phyloP scores from a whole-genome alignment of 1,140 invertebrate species.

The Oryctes rhinoceros region DNA sequence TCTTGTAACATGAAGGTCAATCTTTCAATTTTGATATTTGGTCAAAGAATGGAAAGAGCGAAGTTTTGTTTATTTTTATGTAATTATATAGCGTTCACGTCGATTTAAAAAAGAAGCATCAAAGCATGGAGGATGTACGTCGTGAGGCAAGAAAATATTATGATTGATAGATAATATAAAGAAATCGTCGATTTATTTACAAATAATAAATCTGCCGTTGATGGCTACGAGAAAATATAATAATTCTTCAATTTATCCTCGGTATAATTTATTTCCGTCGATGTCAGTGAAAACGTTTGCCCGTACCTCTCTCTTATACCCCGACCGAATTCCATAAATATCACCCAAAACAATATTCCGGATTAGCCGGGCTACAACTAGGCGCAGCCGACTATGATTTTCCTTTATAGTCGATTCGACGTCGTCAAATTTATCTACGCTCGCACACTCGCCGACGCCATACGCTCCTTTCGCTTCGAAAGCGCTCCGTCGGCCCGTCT shows the following conservation, averaged over 20 bases:
- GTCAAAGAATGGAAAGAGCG: no score
- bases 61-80: no score
- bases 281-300: not conserved
- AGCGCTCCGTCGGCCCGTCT: not conserved
- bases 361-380: not conserved
- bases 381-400: not conserved
- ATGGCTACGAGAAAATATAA: not conserved
- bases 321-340: conserved; percentile 23
- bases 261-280: not conserved
- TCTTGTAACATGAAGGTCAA: no score
- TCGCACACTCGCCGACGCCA: not conserved
- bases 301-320: not conserved
- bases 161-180: no score
- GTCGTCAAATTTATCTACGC: conserved; percentile 18
- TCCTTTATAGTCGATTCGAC: conserved; percentile 22
- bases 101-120: no score
- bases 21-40: no score
- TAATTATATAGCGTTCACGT: no score
- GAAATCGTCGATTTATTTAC: no score
- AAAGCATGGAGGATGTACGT: no score
- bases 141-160: no score
- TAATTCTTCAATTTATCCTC: not conserved
- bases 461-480: not conserved
- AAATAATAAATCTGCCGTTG: no score
- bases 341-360: conserved; percentile 31